These are phyloP conservation scores for Chelidonichthys spinosus DNA, from an alignment of 2,797 vertebrate species.

Conservation along the genomic window DNA sequence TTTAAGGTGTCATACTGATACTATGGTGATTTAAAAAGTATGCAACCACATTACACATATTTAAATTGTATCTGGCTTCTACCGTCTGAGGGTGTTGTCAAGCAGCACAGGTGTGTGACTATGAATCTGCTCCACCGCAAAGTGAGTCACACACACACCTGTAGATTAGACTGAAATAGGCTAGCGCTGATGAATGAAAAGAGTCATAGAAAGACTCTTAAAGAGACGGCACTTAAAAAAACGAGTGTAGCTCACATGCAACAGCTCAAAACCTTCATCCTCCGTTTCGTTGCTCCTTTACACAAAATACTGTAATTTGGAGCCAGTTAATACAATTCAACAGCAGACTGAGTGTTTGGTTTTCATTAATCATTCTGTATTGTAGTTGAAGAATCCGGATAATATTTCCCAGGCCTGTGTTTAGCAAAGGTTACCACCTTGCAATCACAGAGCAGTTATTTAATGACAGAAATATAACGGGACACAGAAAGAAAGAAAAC, in stretches of 20 bases:
- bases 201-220: conserved; percentile 4
- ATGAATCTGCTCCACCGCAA: conserved; percentile 44
- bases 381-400: conserved; percentile 34
- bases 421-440: conserved; percentile 21
- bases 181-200: conserved; percentile 20
- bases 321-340: conserved; percentile 27
- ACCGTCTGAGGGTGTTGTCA: conserved; percentile 19
- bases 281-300: conserved; percentile 22
- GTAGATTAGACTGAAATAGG: conserved; percentile 49
- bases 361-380: conserved; percentile 54
- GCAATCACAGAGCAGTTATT: conserved; percentile 32
- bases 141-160: conserved; percentile 66
- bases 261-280: not conserved
- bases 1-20: not conserved
- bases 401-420: not conserved
- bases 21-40: not conserved
- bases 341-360: not conserved
- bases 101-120: conserved; percentile 45
- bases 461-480: not conserved
- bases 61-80: conserved; percentile 10
- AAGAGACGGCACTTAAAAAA: conserved; percentile 7
- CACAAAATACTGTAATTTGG: conserved; percentile 20
- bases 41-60: not conserved
- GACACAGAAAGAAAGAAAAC: not conserved
- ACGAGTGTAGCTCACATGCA: not conserved